A percentile compares a stretch with the other conserved stretches of the same genome.
Conservation (phyloP, 2,888 invertebrate species). For the Lapara coniferarum region DNA sequence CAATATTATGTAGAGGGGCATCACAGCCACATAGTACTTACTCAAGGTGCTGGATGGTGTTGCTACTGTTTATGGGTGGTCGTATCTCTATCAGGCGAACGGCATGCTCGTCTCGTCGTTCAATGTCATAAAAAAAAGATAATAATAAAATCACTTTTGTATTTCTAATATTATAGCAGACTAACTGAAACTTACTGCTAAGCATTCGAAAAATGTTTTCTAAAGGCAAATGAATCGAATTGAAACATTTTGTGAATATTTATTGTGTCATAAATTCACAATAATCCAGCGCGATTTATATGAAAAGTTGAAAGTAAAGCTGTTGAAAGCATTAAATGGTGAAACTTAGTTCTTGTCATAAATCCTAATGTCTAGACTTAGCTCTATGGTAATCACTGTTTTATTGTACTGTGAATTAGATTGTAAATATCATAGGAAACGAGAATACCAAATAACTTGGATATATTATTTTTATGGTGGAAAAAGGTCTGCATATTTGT, state of each 20-base stretch:
- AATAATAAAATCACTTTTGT: background rate
- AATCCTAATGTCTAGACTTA: background rate
- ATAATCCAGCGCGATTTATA: constrained; percentile 21
- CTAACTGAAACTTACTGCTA: background rate
- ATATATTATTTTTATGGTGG: no score
- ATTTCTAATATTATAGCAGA: background rate
- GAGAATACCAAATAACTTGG: no score
- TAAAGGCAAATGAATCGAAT: background rate
- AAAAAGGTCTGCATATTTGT: no score
- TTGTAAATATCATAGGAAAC: background rate
- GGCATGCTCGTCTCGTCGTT: no score
- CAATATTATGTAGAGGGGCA: no score
- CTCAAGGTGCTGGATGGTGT: no score
- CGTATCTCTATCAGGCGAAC: no score
- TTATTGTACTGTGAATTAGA: background rate
- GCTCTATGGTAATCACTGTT: background rate
- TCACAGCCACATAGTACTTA: no score
- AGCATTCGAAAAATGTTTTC: background rate
- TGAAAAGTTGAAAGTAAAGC: constrained; percentile 9
- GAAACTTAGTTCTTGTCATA: constrained; percentile 1
- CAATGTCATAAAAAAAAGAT: no score
- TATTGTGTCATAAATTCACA: constrained; percentile 12
- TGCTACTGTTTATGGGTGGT: no score
- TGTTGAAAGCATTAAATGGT: constrained; percentile 15
- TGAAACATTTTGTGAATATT: constrained; percentile 32